Base-by-base conservation (phyloP, 2,888 invertebrate species). In the Brachylomia viminalis region DNA sequence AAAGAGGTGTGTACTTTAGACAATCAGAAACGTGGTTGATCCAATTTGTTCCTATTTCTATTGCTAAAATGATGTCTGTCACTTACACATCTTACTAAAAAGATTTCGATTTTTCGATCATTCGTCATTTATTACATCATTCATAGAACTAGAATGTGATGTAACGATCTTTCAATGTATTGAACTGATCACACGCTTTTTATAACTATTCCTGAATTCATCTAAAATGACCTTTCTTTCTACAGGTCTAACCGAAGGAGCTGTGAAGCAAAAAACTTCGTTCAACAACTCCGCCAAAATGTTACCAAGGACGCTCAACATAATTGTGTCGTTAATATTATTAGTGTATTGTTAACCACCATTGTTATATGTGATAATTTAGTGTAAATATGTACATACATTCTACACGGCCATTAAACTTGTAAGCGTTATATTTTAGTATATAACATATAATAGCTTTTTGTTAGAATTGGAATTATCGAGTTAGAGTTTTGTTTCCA, bases 381-480 rank as follows among this genome's bases (percentile, higher is more conserved):
- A 67, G 52, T 83, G 86, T 88, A 88, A 77, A 88, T 88, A 86
- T 84, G 88, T 86, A 87, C 62, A 83, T 77, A 87, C 7, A 83
- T 85, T 82, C 52, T 61, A 62, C 47, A 82, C 62, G 71, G 77
- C 73, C 69, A 82, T 82, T 83, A 75, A 68, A 67, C 13, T 33
- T 67, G 54, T 85, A 85, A 82, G 82, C 70, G 62, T 74, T 67
- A 38, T 71, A 52, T 64, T 82, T 74, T 64, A 73, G 13, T 52
- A 23, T 17, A 54, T 17, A 54, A 54, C 54, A 30, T 59, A 52
- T 59, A 52, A 49, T 30, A 79, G 5, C 11, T 27, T 81, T 73
- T 69, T 72, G 70, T 71, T 71, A 30, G 13, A 77, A 67, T 45
- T 42, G 17, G 27, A 45, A 52, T 64, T 52, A 72, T 11, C 15